These are phyloP conservation scores for Varanus komodoensis DNA, from an alignment of 2,113 vertebrate genomes.

Conservation along the genomic window DNA sequence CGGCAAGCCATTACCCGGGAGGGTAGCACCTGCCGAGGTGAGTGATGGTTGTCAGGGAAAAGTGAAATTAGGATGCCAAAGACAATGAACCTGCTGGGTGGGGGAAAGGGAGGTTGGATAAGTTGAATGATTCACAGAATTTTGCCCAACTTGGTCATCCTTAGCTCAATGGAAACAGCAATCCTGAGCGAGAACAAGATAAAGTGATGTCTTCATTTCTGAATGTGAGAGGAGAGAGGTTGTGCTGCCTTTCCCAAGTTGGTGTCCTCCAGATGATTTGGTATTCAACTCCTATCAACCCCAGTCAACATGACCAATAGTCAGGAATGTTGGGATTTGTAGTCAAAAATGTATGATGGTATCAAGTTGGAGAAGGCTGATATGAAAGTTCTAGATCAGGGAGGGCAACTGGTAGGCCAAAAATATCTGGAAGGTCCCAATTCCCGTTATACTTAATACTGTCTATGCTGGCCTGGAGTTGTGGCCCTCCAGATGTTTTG, in stretches of 20 bases:
- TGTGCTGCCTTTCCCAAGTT: neutral
- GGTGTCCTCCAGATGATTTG: too few species aligned
- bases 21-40: conserved; percentile 93
- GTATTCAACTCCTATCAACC: too few species aligned
- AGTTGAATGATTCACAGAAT: neutral
- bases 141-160: neutral
- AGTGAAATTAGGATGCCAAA: neutral
- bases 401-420: too few species aligned
- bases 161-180: neutral
- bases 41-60: conserved; percentile 51
- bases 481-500: neutral
- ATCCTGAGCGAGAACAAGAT: neutral
- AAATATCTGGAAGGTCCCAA: too few species aligned
- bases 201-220: neutral
- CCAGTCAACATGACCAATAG: too few species aligned
- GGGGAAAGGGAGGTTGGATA: neutral
- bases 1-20: conserved; percentile 90
- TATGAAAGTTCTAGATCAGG: neutral
- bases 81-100: neutral
- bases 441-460: too few species aligned
- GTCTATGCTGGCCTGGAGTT: too few species aligned
- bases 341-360: too few species aligned
- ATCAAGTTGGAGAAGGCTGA: neutral
- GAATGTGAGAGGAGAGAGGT: neutral
- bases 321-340: too few species aligned